Percentiles rank a stretch among this genome's conserved stretches.
Evolutionary conservation across 2,113 vertebrate species (phyloP).

Genomic region (Propithecus coquereli): DNA sequence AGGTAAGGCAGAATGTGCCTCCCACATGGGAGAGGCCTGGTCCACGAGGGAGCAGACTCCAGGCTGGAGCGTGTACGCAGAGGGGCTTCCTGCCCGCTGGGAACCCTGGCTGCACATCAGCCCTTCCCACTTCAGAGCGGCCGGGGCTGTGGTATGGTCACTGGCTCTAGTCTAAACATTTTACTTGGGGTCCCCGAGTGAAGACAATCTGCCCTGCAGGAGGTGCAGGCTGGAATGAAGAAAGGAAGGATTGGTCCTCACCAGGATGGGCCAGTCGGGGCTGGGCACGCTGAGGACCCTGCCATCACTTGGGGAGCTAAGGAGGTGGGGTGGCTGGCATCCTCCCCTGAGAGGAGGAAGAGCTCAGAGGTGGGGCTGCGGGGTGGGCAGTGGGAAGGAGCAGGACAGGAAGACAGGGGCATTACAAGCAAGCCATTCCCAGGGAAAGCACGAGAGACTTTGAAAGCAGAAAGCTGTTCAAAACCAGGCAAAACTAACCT

Average conservation of each 20-base stretch:
- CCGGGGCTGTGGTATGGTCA: rapidly evolving
- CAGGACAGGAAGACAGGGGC: neutral
- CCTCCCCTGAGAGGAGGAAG: neutral
- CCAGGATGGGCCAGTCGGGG: neutral
- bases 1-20: neutral
- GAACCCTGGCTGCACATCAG: neutral
- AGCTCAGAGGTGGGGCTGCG: neutral
- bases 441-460: neutral
- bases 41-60: rapidly evolving
- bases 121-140: neutral
- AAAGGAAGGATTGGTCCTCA: neutral
- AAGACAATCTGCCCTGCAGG: neutral
- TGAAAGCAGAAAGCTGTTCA: neutral
- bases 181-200: neutral
- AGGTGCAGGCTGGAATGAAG: neutral
- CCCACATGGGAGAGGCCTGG: neutral
- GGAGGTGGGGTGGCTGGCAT: neutral
- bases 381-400: too few relatives aligned
- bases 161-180: neutral
- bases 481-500: neutral
- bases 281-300: neutral
- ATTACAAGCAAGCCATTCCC: neutral
- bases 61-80: neutral
- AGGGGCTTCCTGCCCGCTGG: neutral
- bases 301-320: rapidly evolving